Evolutionary conservation across 1,140 invertebrate genomes (phyloP).

Genomic region (Plodia interpunctella): DNA sequence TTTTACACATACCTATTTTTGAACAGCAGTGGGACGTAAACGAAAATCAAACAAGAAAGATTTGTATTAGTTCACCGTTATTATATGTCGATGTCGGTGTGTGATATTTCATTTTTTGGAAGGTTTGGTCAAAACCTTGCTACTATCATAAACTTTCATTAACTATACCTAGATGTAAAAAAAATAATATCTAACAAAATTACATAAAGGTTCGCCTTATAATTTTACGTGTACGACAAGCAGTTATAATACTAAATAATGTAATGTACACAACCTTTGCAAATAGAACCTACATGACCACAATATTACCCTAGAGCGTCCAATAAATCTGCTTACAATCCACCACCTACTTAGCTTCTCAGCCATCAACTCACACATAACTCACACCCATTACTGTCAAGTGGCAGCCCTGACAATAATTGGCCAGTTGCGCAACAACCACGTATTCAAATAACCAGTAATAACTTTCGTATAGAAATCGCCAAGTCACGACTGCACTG

Average conservation of each 20-base stretch:
- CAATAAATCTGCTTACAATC: not conserved
- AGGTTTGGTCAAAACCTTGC: not conserved
- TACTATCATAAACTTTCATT: too few relatives aligned
- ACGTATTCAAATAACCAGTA: slow-evolving; percentile 70
- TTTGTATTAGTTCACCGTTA: too few relatives aligned
- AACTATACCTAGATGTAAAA: too few relatives aligned
- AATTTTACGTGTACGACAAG: too few relatives aligned
- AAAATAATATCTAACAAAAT: too few relatives aligned
- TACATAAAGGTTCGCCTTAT: too few relatives aligned
- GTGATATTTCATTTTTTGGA: too few relatives aligned
- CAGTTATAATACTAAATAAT: not conserved
- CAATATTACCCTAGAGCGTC: not conserved
- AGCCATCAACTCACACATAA: slow-evolving; percentile 14
- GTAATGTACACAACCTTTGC: too few relatives aligned
- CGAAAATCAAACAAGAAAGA: too few relatives aligned
- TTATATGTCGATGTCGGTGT: too few relatives aligned
- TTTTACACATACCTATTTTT: too few relatives aligned
- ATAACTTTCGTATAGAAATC: slow-evolving; percentile 72
- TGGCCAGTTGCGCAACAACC: slow-evolving; percentile 50
- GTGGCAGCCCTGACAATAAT: slow-evolving; percentile 31
- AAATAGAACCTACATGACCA: not conserved
- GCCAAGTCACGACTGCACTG: slow-evolving; percentile 58
- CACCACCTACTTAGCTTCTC: slow-evolving; percentile 1
- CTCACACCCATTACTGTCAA: slow-evolving; percentile 21
- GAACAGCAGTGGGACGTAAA: too few relatives aligned